Base-by-base conservation (phyloP, 1,140 invertebrate genomes). In the Gryon sp. region DNA sequence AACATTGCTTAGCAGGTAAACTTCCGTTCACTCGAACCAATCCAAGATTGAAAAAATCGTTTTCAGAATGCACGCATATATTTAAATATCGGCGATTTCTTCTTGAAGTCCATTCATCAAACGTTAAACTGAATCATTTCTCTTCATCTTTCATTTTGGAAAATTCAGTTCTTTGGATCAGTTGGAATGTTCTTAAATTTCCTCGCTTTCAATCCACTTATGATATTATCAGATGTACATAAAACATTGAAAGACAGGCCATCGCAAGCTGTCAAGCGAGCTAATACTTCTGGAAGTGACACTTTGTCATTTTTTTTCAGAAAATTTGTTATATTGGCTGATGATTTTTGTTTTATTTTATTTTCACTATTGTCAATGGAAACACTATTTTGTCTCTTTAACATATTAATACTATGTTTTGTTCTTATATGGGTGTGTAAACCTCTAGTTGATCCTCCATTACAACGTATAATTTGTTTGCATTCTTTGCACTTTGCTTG, bases 191-290 rank as follows among this genome's bases (percentile, higher is more conserved):
- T 20, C 22, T 32, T 52, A 30, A 26, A 52, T 1, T 46, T 46
- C 52, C 11, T 52, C 20, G 48, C 22, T 11, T 45, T 8, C 9
- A 66, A 34, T 8, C 50, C 36, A 12, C 18, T 30, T 30, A 38
- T 36, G 18, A 66, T 30, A 43, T 66, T 48, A 0, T 43, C 14
- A 15, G 62, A 66, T 5, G 16, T 30, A 22, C 38, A 24, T 9
- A 66, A 19, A 0, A 66, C 8, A 34, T 53, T 45, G 32, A 66
- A 66, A 4, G 48, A 24, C 8, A 66, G 40, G 14, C 48, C 48
- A 45, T 66, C 62, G 11, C 22, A 40, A 43, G 62, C 62, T 30
- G 48, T 53, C 48, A 66, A 53, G 3, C 62, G 62, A 22, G 62
- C 62, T 18, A 66, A 53, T 9, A 66, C 19, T 30, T 14, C 62